A percentile compares a stretch with the other conserved stretches of the same genome.
Conservation (phyloP, 2,797 vertebrate species). For the Gymnoscopelus microlampas region DNA sequence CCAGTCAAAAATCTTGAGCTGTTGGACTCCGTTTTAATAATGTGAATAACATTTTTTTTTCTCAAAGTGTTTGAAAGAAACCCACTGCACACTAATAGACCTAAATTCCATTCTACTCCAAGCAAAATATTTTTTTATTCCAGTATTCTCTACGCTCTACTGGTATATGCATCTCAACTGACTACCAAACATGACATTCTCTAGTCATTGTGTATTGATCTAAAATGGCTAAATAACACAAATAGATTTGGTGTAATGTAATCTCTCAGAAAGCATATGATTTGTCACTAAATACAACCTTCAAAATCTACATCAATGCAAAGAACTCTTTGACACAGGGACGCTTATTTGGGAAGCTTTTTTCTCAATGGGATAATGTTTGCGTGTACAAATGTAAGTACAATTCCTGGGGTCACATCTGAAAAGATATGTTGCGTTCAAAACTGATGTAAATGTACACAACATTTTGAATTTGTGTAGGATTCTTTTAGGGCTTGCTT, state of each 20-base stretch:
- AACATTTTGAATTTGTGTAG: too few relatives aligned
- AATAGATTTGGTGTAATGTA: neutral
- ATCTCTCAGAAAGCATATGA: neutral
- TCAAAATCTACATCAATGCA: neutral
- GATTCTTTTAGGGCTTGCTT: too few relatives aligned
- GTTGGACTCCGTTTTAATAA: too few relatives aligned
- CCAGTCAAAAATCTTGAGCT: too few relatives aligned
- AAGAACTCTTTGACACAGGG: neutral
- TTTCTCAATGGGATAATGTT: neutral
- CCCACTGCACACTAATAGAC: neutral
- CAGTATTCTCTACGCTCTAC: too few relatives aligned
- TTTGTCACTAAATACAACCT: neutral
- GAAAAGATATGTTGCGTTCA: too few relatives aligned
- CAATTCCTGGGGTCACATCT: too few relatives aligned
- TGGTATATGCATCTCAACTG: conserved; percentile 7
- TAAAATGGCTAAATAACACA: neutral
- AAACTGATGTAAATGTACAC: too few relatives aligned
- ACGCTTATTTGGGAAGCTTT: conserved; percentile 3
- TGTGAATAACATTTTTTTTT: too few relatives aligned
- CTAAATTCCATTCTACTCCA: neutral
- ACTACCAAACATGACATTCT: conserved; percentile 15
- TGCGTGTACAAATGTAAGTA: too few relatives aligned
- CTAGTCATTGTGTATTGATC: neutral
- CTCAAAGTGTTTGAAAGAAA: neutral
- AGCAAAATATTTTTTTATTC: neutral